Base-by-base conservation (phyloP, 2,797 vertebrate genomes). In the Ptychadena robeensis region DNA sequence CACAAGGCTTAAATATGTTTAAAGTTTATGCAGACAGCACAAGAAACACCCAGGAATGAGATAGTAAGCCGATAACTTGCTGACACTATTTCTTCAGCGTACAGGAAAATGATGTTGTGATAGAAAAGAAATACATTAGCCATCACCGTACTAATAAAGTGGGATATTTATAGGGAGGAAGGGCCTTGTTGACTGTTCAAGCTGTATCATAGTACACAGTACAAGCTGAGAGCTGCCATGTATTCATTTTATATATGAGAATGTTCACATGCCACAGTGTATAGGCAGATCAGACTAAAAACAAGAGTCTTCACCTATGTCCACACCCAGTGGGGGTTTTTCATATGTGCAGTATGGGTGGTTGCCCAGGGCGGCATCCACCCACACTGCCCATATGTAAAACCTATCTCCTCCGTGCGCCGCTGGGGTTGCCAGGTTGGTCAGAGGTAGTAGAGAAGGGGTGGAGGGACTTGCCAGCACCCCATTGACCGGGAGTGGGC, bases 1-100 rank as follows among this genome's bases (percentile, higher is more conserved):
- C 76, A 79, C 31, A 37, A n/a, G 76, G 67, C 32, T 69, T 69
- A 68, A 79, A 79, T 37, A 59, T 57, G 76, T 69, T 79, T 78
- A 78, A 78, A 34, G 75, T 78, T 67, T 79, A 79, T 68, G 76
- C 44, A 79, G 65, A 59, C 76, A 68, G 30, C 25, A 59, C 44
- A 10, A 32, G 44, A 34, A 79, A 27, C 67, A 44, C 18, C 14
- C 27, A 15, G 27, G 34, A 35, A 57, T 68, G 44, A 69, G 69
- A 67, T 68, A 79, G 53, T 28, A 61, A 34, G 32, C 11, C 1
- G 28, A 38, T 78, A 67, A 67, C 4, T 67, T 35, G 65, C 76
- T 59, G 65, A 68, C 65, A 79, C n/a, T 64, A 48, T 77, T 32
- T 66, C 57, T 74, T 32, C 32, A 12, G 11, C 15, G 40, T 57